Conservation (phyloP, 2,113 vertebrate genomes). For the Stercorarius parasiticus region DNA sequence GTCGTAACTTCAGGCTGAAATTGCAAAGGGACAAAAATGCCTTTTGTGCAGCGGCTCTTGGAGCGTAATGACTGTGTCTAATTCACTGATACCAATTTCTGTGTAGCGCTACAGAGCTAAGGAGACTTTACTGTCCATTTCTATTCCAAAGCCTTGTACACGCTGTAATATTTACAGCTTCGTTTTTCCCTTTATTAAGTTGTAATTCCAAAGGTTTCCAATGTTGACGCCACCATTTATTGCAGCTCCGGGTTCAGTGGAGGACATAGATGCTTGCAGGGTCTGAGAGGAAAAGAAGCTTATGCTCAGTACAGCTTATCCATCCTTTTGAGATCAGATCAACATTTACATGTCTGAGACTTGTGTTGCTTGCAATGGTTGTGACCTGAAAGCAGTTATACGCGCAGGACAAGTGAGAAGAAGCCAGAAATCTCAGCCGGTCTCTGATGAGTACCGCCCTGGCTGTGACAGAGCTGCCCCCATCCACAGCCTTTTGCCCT, state of each 20-base stretch:
- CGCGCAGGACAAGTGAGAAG: background rate
- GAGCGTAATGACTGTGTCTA: background rate
- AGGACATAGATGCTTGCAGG: background rate
- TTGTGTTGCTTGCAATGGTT: background rate
- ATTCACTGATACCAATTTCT: background rate
- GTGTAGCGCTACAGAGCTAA: background rate
- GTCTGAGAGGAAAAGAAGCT: slow-evolving; percentile 32
- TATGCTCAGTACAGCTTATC: slow-evolving; percentile 43
- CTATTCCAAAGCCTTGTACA: background rate
- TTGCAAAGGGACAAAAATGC: background rate
- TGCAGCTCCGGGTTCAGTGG: background rate
- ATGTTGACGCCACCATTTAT: background rate
- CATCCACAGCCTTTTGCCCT: background rate
- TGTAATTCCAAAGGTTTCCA: background rate
- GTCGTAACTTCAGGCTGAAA: background rate
- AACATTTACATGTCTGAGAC: slow-evolving; percentile 56
- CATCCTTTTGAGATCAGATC: slow-evolving; percentile 6
- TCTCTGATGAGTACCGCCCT: background rate
- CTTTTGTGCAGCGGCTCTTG: background rate
- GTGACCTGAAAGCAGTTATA: background rate
- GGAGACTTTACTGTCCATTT: background rate
- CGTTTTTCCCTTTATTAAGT: background rate
- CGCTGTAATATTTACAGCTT: background rate
- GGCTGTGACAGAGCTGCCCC: background rate
- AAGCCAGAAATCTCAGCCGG: background rate